Evolutionary conservation across 2,888 invertebrate genomes (phyloP).

Genomic region (Flabesymbios commensalis): DNA sequence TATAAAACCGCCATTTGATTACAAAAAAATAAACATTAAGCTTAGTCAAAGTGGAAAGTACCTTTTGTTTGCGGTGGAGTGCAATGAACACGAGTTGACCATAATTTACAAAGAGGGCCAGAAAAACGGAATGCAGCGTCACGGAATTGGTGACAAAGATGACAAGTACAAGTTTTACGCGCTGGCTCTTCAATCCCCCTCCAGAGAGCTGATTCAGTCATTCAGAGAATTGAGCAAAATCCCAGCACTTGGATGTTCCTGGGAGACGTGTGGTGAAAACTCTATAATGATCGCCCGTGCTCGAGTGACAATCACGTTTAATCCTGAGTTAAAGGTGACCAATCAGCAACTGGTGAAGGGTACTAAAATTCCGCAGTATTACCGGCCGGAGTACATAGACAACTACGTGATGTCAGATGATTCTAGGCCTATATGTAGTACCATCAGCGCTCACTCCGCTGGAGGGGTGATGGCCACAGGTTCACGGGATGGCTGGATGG

Average conservation of each 20-base stretch:
- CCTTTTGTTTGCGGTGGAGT: constrained; percentile 35
- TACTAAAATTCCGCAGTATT: constrained; percentile 17
- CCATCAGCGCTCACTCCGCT: no score
- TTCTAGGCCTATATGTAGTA: no score
- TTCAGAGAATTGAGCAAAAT: constrained; percentile 43
- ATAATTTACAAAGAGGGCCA: constrained; percentile 30
- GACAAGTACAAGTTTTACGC: constrained; percentile 38
- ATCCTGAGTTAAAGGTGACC: constrained; percentile 47
- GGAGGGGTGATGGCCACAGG: no score
- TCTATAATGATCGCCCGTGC: constrained; percentile 33
- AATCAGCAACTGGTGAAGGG: constrained; percentile 40
- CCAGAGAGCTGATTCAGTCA: constrained; percentile 39
- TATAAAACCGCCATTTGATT: background rate
- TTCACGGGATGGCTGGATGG: no score
- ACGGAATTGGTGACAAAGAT: no score
- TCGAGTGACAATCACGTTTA: constrained; percentile 45
- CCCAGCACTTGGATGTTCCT: constrained; percentile 42
- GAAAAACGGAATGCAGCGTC: constrained; percentile 37
- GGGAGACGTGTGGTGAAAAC: constrained; percentile 39
- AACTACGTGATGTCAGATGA: no score
- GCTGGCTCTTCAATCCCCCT: constrained; percentile 31
- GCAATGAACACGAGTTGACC: constrained; percentile 42
- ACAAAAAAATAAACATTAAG: constrained; percentile 23
- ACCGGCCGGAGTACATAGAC: constrained; percentile 21
- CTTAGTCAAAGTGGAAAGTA: constrained; percentile 39